Percentiles rank a stretch among this genome's conserved stretches.
Evolutionary conservation across 2,797 vertebrate genomes (phyloP).

Genomic region (Sparidentex hasta): DNA sequence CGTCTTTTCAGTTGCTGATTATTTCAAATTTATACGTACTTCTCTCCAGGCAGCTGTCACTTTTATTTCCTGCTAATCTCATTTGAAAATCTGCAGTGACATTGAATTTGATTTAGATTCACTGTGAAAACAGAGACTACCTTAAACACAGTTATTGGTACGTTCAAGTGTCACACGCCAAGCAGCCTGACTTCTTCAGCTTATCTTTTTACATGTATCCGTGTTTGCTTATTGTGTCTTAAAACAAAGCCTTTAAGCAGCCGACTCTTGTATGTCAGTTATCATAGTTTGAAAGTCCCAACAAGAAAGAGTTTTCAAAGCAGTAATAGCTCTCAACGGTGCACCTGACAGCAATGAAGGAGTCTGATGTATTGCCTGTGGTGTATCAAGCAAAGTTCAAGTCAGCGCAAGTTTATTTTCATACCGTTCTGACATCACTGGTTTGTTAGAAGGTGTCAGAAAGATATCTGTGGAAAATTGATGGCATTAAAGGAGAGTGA

Average conservation of each 20-base stretch:
- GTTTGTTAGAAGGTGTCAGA: neutral
- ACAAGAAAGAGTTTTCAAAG: conserved; percentile 1
- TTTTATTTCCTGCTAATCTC: neutral
- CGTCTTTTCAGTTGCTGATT: too few relatives aligned
- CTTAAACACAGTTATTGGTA: neutral
- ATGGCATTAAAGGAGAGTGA: neutral
- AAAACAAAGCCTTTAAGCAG: neutral
- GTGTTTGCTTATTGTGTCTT: neutral
- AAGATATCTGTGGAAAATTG: neutral
- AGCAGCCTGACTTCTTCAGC: neutral
- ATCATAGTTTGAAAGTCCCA: neutral
- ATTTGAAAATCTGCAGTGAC: conserved; percentile 12
- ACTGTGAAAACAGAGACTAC: neutral
- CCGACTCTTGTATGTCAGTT: neutral
- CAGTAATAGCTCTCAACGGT: neutral
- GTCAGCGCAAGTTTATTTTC: conserved; percentile 5
- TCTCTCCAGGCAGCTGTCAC: neutral
- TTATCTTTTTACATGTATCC: neutral
- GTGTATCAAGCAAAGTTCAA: conserved; percentile 16
- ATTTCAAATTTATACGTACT: neutral
- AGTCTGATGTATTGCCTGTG: conserved; percentile 1
- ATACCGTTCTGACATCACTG: neutral
- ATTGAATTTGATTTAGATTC: neutral
- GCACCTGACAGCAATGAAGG: neutral
- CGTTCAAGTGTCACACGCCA: neutral